Conservation (phyloP, 2,888 invertebrate genomes). For the Syritta pipiens region DNA sequence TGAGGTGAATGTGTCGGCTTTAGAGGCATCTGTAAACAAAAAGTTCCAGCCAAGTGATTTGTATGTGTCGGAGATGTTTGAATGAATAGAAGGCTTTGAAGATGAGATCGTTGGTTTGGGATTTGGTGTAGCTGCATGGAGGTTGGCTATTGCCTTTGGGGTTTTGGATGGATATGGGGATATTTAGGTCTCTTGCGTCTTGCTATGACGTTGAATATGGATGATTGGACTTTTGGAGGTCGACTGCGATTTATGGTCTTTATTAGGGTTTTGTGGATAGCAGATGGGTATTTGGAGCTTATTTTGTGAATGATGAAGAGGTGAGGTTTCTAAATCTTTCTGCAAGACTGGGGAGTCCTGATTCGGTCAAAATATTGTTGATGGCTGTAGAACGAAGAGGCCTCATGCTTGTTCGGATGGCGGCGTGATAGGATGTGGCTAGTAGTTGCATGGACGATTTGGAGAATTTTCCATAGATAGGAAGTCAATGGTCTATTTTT, state of each 20-base stretch:
- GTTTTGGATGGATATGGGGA: neutral
- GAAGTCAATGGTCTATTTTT: constrained; percentile 4
- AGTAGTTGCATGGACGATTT: neutral
- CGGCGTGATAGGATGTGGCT: neutral
- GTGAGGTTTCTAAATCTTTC: neutral
- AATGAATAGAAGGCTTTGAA: constrained; percentile 3
- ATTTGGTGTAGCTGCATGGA: constrained; percentile 7
- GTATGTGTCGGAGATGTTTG: neutral
- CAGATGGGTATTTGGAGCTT: neutral
- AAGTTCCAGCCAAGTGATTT: constrained; percentile 9
- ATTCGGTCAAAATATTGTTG: constrained; percentile 9
- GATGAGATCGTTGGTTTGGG: constrained; percentile 3
- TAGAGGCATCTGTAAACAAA: constrained; percentile 9
- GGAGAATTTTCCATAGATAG: neutral
- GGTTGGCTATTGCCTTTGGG: constrained; percentile 1
- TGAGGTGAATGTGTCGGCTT: neutral
- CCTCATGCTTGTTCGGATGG: neutral
- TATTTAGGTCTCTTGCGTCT: no score
- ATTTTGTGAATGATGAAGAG: neutral
- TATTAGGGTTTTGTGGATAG: neutral
- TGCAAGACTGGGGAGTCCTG: neutral
- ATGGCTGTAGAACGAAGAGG: neutral
- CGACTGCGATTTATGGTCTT: neutral
- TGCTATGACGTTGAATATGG: neutral
- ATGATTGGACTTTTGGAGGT: neutral